A percentile compares a stretch with the other conserved stretches of the same genome.
These are phyloP conservation scores for Cinclus mexicanus DNA, from an alignment of 2,113 vertebrate species.

Conservation along the genomic window DNA sequence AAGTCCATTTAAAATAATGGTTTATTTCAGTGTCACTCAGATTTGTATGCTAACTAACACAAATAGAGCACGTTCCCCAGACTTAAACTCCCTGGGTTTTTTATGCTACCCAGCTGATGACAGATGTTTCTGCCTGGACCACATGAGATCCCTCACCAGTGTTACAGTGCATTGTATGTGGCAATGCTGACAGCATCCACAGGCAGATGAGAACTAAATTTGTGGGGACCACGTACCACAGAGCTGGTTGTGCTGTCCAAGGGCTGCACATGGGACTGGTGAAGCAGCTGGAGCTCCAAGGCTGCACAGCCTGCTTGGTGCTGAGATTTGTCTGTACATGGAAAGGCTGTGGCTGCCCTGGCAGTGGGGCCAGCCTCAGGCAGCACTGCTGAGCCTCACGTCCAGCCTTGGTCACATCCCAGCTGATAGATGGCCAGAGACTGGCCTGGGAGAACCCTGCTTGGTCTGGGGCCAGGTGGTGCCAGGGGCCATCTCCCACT, in stretches of 20 bases:
- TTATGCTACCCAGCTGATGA: neutral
- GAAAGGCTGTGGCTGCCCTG: neutral
- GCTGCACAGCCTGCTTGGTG: neutral
- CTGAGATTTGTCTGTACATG: neutral
- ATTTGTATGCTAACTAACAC: neutral
- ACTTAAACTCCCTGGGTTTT: neutral
- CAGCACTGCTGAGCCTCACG: neutral
- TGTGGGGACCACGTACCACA: accelerated
- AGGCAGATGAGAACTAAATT: neutral
- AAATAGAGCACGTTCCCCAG: neutral
- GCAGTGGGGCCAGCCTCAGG: neutral
- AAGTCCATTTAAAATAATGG: neutral
- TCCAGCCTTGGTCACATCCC: neutral
- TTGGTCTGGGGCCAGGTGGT: neutral
- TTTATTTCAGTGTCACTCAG: neutral
- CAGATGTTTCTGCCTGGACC: neutral
- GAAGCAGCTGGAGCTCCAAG: neutral
- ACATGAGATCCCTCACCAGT: accelerated
- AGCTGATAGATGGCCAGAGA: neutral
- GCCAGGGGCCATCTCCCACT: neutral
- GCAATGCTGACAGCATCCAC: accelerated
- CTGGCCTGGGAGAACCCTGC: neutral
- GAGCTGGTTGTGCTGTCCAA: neutral
- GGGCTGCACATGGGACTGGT: accelerated
- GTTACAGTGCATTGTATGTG: neutral